Conservation (phyloP, 2,888 invertebrate species). For the Ptychoptera albimana region DNA sequence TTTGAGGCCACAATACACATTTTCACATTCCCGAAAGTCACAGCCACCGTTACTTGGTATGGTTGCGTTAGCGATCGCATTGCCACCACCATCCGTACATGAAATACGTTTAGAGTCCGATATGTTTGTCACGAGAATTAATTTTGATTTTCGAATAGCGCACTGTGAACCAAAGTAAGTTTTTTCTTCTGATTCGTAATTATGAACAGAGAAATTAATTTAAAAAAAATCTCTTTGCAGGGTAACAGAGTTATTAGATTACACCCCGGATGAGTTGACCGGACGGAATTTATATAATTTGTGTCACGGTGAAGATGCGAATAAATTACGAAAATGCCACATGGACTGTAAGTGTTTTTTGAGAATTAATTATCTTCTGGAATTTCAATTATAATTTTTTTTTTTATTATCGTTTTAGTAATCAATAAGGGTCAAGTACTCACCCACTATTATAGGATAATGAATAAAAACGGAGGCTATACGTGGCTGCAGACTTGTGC, state of each 20-base stretch:
- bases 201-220: not conserved
- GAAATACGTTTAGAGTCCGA: slow-evolving; percentile 89
- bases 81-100: slow-evolving; percentile 93
- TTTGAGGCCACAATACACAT: slow-evolving; percentile 83
- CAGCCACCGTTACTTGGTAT: slow-evolving; percentile 79
- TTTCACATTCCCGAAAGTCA: slow-evolving; percentile 76
- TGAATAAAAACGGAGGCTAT: slow-evolving; percentile 93
- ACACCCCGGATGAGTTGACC: slow-evolving; percentile 82
- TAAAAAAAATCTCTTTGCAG: slow-evolving; percentile 31
- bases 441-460: slow-evolving; percentile 88
- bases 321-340: slow-evolving; percentile 85
- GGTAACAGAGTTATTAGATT: slow-evolving; percentile 84
- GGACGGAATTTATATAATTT: slow-evolving; percentile 87
- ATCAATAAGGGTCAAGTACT: slow-evolving; percentile 92
- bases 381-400: slow-evolving; percentile 6
- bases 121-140: slow-evolving; percentile 92
- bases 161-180: slow-evolving; percentile 91
- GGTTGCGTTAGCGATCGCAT: slow-evolving; percentile 88
- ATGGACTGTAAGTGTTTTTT: slow-evolving; percentile 70
- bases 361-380: not conserved
- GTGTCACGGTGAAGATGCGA: slow-evolving; percentile 92
- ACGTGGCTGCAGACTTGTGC: slow-evolving; percentile 96
- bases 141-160: slow-evolving; percentile 90
- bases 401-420: slow-evolving; percentile 42
- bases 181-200: too few relatives aligned